Base-by-base conservation (phyloP, 64 coral and sea anemone genomes). In the Catalaphyllia jardinei region DNA sequence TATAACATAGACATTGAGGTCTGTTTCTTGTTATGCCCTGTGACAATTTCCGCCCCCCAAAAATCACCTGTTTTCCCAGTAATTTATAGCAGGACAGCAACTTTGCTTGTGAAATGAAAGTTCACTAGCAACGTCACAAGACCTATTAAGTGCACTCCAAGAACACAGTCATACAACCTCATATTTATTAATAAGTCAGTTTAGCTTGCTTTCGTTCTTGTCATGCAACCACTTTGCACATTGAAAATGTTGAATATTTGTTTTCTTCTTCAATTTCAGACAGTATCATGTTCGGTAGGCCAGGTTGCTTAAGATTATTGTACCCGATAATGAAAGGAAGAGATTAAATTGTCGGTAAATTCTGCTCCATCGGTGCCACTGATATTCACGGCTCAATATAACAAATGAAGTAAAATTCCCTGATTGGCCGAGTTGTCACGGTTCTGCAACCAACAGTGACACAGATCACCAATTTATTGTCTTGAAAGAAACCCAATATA, bases 141-240 rank as follows among this genome's bases (percentile, higher is more conserved):
- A 50, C 39, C 63, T 49, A 71, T 51, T 85, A 27, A 85, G 81
- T 71, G 63, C 79, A 64, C 59, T 83, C 64, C 31, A 65, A 83
- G 60, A 19, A 60, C 31, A 24, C 50, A 20, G 22, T 29, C 52
- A 24, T 46, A 64, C 52, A 69, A 71, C 35, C 81, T 85, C 81
- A 85, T 85, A 69, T 85, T 85, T 85, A 85, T 85, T 85, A 85
- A 85, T 85, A 85, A n/a, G 22, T 6, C n/a, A 63, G 38, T 71
- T 71, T 15, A 31, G 22, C 62, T 85, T 85, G 81, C 71, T 85
- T 85, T 63, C 62, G 8, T 15, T 62, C 22, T 1, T 8, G 81
- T 85, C 81, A 85, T 85, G 81, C 81, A 85, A 85, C 81, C 31
- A 51, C 35, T 50, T 85, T 71, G 38, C 22, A 9, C 24, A 24